Conservation (phyloP, 2,888 invertebrate species). For the Drosophila tanythrix region DNA sequence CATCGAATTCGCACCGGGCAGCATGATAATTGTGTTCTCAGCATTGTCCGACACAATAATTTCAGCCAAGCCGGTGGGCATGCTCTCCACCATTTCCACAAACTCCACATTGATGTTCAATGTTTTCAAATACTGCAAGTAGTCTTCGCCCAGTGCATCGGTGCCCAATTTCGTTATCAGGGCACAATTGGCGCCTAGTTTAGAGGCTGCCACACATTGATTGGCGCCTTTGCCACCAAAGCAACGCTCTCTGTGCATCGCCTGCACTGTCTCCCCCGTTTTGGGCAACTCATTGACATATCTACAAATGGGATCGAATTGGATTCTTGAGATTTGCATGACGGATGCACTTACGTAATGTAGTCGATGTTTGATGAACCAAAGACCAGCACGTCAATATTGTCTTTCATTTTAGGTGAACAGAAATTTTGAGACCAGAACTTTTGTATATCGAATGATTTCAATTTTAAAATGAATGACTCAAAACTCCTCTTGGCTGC, state of each 20-base stretch:
- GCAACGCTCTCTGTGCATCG: constrained; percentile 91
- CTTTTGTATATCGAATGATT: not conserved
- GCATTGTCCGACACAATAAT: constrained; percentile 94
- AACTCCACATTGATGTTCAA: constrained; percentile 88
- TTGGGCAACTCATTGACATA: constrained; percentile 92
- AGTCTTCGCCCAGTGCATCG: constrained; percentile 93
- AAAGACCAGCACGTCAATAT: constrained; percentile 87
- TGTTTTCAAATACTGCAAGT: constrained; percentile 89
- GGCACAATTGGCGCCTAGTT: constrained; percentile 91
- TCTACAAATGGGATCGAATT: constrained; percentile 85
- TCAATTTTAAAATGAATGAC: constrained; percentile 23
- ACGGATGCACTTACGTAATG: constrained; percentile 87
- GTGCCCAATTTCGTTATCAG: constrained; percentile 95
- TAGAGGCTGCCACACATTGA: constrained; percentile 96
- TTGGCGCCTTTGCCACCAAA: constrained; percentile 99
- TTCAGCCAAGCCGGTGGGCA: constrained; percentile 93
- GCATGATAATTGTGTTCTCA: constrained; percentile 96
- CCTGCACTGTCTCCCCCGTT: constrained; percentile 94
- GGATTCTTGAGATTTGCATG: not conserved
- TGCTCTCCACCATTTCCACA: constrained; percentile 66
- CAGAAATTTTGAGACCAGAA: not conserved
- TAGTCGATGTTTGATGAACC: constrained; percentile 95
- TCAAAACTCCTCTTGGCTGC: constrained; percentile 3
- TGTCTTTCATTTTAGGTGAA: constrained; percentile 21
- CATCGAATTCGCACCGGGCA: constrained; percentile 92